Percentiles rank a stretch among this genome's conserved stretches.
phyloP scores from a whole-genome alignment of 2,113 vertebrate species.

The Lophotis ruficrista region DNA sequence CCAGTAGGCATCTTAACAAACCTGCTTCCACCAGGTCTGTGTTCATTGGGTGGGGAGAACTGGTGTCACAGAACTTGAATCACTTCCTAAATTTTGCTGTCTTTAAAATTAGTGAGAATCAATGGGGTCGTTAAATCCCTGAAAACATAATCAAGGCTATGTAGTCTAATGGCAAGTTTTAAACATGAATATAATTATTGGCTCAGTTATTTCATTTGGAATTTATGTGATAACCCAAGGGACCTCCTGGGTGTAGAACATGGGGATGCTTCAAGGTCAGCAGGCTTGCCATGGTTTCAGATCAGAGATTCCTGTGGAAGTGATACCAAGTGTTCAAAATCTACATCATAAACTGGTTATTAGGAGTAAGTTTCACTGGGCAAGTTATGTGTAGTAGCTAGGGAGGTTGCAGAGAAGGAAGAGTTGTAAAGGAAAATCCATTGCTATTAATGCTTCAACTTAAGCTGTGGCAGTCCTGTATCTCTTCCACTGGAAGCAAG shows the following conservation, averaged over 20 bases:
- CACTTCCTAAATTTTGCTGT: not conserved
- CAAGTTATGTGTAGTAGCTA: not conserved
- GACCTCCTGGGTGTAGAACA: not conserved
- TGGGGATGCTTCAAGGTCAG: not conserved
- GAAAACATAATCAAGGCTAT: not conserved
- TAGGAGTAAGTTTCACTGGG: not conserved
- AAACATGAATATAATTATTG: not conserved
- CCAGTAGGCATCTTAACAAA: not conserved
- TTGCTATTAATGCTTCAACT: not conserved
- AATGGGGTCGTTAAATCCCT: not conserved
- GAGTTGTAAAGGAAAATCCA: not conserved
- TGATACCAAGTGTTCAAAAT: not conserved
- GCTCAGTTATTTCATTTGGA: not conserved
- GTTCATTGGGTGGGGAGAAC: not conserved
- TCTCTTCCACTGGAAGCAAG: not conserved
- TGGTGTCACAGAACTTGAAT: not conserved
- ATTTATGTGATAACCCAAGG: not conserved
- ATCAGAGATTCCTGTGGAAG: not conserved
- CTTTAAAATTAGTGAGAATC: not conserved
- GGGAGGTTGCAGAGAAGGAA: not conserved
- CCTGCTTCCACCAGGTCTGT: not conserved
- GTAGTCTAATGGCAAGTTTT: not conserved
- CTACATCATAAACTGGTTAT: not conserved
- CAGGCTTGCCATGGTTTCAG: not conserved
- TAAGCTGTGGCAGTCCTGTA: not conserved